Evolutionary conservation across 30 jellyfish, hydroid and myxozoan genomes (phyloP), one percentile per base, ranked within the genome.

Genomic region (Aurelia aurita): DNA sequence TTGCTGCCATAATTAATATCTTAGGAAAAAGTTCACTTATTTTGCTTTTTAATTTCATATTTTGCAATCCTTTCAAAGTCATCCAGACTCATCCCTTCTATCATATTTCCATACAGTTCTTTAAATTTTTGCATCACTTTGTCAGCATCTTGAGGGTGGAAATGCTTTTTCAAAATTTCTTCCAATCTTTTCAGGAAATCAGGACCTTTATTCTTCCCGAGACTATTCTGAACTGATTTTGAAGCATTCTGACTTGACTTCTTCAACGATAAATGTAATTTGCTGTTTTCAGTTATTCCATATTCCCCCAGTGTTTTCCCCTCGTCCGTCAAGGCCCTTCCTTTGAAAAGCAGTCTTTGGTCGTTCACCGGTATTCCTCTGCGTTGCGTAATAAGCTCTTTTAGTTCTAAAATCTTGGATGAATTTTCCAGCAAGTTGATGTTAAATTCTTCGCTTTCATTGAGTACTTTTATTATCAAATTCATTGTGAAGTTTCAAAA

Each of bases 1-100:
- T 68, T 29, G 39, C 34, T 14, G 10, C 10, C 22, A 16, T 0
- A 16, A 49, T 3, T 0, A 16, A 49, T 3, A 13, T 3, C 20
- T n/a, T n/a, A 25, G 3, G 11, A n/a, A 2, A 32, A 65, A 72
- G 20, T 29, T 39, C 46, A 61, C 21, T 9, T 39, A 5, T 58
- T 73, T 46, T 51, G 29, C 23, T 73, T 49, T 21, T 73, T 57
- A 1, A 78, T 22, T 58, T 78, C 89, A 44, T 61, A 68, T 20
- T 60, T 59, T 26, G 91, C 91, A 53, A 81, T 69, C 28, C 91
- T 81, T 28, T 81, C 91, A 28, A 81, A 34, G 55, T 81, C 91
- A 54, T 81, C 91, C 31, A 81, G 53, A 35, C 91, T 81, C 63
- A 81, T 25, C n/a, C 79, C 67, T 9, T 32, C 31, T 7, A 81